phyloP scores from a whole-genome alignment of 2,113 vertebrate genomes.

The Alectura lathami region DNA sequence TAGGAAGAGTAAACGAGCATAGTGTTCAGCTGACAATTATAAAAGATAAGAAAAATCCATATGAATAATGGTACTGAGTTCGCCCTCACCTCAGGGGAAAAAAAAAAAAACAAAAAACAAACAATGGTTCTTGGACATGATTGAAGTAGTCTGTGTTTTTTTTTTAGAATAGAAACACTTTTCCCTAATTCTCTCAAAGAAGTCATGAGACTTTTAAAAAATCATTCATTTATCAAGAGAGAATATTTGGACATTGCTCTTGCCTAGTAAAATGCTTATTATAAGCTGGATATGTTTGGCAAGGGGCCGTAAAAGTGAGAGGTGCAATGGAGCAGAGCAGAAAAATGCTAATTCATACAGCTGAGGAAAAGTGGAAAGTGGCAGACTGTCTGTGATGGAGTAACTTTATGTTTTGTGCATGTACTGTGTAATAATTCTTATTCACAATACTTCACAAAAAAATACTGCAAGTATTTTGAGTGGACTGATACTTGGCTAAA shows the following conservation, averaged over 20 bases:
- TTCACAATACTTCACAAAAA: not conserved
- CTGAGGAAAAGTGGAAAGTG: not conserved
- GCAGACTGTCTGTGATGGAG: not conserved
- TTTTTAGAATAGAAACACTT: not conserved
- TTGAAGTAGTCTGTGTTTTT: not conserved
- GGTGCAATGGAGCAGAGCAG: not conserved
- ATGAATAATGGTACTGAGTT: not conserved
- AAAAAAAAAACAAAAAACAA: not conserved
- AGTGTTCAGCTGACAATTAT: not conserved
- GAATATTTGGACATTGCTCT: not conserved
- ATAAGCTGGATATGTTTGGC: not conserved
- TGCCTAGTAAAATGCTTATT: not conserved
- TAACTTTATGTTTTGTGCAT: not conserved
- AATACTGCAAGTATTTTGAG: not conserved
- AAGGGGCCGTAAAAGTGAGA: not conserved
- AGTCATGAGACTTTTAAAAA: not conserved
- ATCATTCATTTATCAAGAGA: not conserved
- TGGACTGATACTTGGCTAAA: not conserved
- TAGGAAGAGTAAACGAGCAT: not conserved
- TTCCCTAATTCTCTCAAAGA: not conserved
- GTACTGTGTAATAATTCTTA: not conserved
- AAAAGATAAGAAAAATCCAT: not conserved
- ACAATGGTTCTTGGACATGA: not conserved
- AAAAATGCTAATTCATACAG: not conserved
- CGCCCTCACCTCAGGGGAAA: accelerated